These are phyloP conservation scores for Glaucomys volans DNA, from an alignment of 2,113 vertebrate genomes.

Conservation along the genomic window DNA sequence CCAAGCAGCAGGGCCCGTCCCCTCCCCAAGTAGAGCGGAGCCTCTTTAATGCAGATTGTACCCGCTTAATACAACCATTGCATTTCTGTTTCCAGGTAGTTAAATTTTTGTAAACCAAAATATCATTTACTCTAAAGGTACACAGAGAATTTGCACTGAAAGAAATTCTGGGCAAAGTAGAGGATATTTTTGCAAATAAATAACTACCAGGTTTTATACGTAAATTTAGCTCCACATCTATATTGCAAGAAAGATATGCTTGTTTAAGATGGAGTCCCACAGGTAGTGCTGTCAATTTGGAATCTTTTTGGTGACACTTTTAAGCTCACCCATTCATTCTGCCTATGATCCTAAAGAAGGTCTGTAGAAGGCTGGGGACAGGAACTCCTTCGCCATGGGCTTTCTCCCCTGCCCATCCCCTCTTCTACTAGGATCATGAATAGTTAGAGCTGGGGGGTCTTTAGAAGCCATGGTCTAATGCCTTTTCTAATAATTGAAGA, in stretches of 20 bases:
- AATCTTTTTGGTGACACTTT: neutral
- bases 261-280: neutral
- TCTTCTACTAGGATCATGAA: neutral
- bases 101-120: constrained; percentile 12
- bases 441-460: neutral
- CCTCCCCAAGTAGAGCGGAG: neutral
- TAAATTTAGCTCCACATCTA: neutral
- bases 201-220: neutral
- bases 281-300: neutral
- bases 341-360: neutral
- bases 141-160: neutral
- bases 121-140: neutral
- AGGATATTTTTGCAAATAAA: neutral
- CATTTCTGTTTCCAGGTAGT: neutral
- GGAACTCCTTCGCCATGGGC: neutral
- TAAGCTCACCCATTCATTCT: neutral
- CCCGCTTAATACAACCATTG: neutral
- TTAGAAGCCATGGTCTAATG: neutral
- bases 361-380: neutral
- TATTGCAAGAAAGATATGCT: neutral
- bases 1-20: neutral
- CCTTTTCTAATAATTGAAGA: neutral
- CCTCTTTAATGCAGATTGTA: neutral
- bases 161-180: neutral
- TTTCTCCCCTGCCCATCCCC: neutral